Evolutionary conservation across 2,113 vertebrate species (phyloP), one percentile per base, ranked within the genome.

Genomic region (Progne subis): DNA sequence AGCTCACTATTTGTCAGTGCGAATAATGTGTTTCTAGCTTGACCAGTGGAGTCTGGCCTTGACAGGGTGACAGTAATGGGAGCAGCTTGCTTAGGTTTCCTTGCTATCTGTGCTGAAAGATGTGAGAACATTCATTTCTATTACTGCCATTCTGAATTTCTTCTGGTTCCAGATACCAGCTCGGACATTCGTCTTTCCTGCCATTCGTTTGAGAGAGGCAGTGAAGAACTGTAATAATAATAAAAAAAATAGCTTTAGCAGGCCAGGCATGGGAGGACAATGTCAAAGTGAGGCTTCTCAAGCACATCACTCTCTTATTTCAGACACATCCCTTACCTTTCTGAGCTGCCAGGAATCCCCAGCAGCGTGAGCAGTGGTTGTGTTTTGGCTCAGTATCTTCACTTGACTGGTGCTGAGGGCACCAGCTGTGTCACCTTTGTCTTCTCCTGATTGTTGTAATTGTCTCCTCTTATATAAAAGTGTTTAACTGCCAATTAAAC

Each of bases 171-270:
- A 94, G 85, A 88, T 90, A 94, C 28, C 63, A 52, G 39, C 39
- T 67, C 77, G 90, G 75, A 31, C 75, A 86, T 95, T 96, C 86
- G 67, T 95, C 90, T 92, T 88, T 74, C 32, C 56, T 60, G 29
- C 79, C 31, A 15, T 41, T 95, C 67, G 56, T 78, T 76, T 18
- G 53, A 80, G 55, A 79, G 61, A 67, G 60, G 61, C 63, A 43
- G 59, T 61, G 71, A 90, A 57, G 75, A 72, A 80, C 63, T 39
- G 26, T 3, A 13, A 85, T 44, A 83, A 68, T n/a, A 46, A 20
- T 3, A 8, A 44, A 41, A 24, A 21, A 37, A 59, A 39, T 32
- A 65, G 28, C 8, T 37, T 15, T n/a, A 59, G 29, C 43, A 86
- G 63, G 29, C 39, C 26, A 47, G 21, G 14, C 59, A 56, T 31